Base-by-base conservation (phyloP, 1,140 invertebrate species). In the Diuraphis noxia region DNA sequence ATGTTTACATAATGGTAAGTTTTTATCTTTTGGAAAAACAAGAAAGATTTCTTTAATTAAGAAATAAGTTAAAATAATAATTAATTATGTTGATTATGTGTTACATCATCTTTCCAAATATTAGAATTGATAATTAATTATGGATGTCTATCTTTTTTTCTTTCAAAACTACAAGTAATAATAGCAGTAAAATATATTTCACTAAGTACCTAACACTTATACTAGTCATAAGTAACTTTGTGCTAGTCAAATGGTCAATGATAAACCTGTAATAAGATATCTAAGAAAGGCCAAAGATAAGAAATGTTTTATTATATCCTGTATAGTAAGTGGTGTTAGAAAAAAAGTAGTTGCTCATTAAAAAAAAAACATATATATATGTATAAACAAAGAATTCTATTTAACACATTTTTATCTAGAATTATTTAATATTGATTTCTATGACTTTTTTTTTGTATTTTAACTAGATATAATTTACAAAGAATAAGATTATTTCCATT, bases 201-300 rank as follows among this genome's bases (percentile, higher is more conserved):
- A 82, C 43, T 91, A 46, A 10, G 43, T 46, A n/a, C 56, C 10
- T n/a, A 43, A 91, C 36, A 81, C 52, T 46, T 49, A 91, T 82
- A 91, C 1, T 21, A 77, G 40, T 91, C 41, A 91, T 52, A 34
- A 81, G 43, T 49, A 90, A 91, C 89, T 91, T 81, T 91, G 89
- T 40, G 72, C 89, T 52, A 91, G 43, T 91, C 41, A 40, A 81
- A 91, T 81, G 72, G 43, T 82, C 41, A 91, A 82, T 82, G 89
- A 91, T 91, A 91, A 91, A 91, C 89, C 72, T 91, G 77, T 81
- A 82, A 81, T 91, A 81, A 91, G 43, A 91, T 91, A 81, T 91
- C 72, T 91, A 81, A 91, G 72, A 91, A 91, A 91, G 89, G 89
- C 89, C 89, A 91, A 19, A 91, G 89, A 91, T 91, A 91, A 91